A percentile compares a stretch with the other conserved stretches of the same genome.
Conservation (phyloP, 2,888 invertebrate species). For the Ochlodes sylvanus region DNA sequence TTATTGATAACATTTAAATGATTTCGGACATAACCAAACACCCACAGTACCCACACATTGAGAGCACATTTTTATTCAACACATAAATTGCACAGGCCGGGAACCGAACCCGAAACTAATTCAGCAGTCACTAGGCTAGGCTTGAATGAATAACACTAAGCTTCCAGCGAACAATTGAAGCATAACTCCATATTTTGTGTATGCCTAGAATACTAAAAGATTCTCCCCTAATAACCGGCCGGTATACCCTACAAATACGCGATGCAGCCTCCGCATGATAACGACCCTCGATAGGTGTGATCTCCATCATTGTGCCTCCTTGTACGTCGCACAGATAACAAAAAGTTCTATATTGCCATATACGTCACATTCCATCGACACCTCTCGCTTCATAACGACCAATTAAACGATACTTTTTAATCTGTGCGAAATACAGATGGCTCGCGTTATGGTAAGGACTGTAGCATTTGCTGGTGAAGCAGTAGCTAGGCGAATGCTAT, state of each 20-base stretch:
- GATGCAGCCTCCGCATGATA: constrained; percentile 24
- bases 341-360: constrained; percentile 38
- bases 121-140: no score
- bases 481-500: background rate
- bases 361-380: constrained; percentile 44
- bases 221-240: constrained; percentile 23
- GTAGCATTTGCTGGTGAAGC: background rate
- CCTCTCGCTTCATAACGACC: constrained; percentile 45
- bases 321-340: constrained; percentile 33
- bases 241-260: constrained; percentile 19
- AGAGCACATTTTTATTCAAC: no score
- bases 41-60: no score
- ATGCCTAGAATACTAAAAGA: constrained; percentile 2
- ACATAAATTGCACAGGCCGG: no score
- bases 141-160: background rate
- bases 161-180: background rate
- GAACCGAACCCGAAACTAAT: no score
- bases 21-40: no score
- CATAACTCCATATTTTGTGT: constrained; percentile 1
- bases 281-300: constrained; percentile 18
- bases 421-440: constrained; percentile 43
- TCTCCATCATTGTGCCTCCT: constrained; percentile 34
- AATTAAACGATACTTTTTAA: constrained; percentile 48
- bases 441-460: constrained; percentile 20
- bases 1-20: no score